These are phyloP conservation scores for Sinosuthora webbiana DNA, from an alignment of 2,113 vertebrate species.

Conservation along the genomic window DNA sequence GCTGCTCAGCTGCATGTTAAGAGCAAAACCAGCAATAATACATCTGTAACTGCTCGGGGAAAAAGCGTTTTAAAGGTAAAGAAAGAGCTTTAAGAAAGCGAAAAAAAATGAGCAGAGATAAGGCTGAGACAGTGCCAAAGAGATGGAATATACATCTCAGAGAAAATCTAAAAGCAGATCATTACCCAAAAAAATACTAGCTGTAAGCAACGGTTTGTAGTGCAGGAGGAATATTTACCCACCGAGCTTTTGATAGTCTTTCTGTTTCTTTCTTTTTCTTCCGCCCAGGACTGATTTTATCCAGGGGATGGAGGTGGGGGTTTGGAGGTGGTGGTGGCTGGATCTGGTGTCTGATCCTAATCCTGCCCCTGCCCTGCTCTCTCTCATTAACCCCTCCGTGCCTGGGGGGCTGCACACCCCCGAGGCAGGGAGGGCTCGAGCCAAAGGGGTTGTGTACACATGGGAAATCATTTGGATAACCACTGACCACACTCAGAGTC, in stretches of 20 bases:
- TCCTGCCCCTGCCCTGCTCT: not conserved
- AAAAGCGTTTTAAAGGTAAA: constrained; percentile 27
- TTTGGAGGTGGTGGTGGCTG: not conserved
- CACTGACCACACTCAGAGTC: not conserved
- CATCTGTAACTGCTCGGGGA: not conserved
- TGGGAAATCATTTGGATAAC: not conserved
- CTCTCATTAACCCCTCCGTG: not conserved
- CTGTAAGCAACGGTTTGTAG: constrained; percentile 51
- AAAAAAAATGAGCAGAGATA: constrained; percentile 24
- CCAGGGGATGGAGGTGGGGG: not conserved
- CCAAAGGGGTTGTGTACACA: not conserved
- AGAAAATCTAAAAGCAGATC: constrained; percentile 56
- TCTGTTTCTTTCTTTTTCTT: not conserved
- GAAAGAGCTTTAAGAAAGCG: constrained; percentile 8
- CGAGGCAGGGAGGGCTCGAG: not conserved
- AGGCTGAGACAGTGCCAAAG: constrained; percentile 38
- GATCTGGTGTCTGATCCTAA: not conserved
- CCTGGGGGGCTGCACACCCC: not conserved
- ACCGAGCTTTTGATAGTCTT: not conserved
- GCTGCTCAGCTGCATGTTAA: not conserved
- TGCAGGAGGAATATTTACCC: constrained; percentile 45
- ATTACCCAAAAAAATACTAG: constrained; percentile 46
- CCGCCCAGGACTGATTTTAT: not conserved
- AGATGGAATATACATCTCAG: constrained; percentile 48
- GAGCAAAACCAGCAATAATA: not conserved